phyloP scores from a whole-genome alignment of 2,888 invertebrate species.

The Apoda limacodes region DNA sequence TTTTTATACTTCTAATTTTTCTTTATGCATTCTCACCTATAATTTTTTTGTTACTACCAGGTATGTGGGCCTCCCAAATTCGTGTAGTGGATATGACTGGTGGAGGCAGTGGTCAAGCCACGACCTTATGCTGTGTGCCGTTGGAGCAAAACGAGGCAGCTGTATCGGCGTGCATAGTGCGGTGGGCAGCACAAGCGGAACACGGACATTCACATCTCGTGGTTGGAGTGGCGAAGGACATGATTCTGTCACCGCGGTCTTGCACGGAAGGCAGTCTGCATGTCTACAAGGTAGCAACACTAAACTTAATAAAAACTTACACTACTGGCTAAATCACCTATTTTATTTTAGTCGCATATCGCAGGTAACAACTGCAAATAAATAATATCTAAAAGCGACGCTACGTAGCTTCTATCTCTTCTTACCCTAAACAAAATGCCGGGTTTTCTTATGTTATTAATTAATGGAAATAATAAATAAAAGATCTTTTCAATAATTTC shows the following conservation, averaged over 20 bases:
- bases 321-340: too few species aligned
- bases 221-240: constrained; percentile 92
- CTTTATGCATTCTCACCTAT: too few species aligned
- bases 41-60: constrained; percentile 34
- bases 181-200: constrained; percentile 74
- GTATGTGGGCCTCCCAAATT: constrained; percentile 96
- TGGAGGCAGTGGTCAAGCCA: constrained; percentile 66
- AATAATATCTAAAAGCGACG: too few species aligned
- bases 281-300: constrained; percentile 86
- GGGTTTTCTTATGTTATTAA: too few species aligned
- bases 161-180: constrained; percentile 85
- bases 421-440: too few species aligned
- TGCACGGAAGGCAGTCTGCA: constrained; percentile 87
- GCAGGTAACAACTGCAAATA: too few species aligned
- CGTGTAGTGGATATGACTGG: constrained; percentile 87
- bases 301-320: too few species aligned
- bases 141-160: constrained; percentile 98
- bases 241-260: constrained; percentile 88
- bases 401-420: too few species aligned
- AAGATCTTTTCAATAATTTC: too few species aligned
- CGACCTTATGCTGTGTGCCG: constrained; percentile 80
- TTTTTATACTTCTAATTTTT: too few species aligned
- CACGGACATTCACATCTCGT: constrained; percentile 69
- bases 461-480: too few species aligned
- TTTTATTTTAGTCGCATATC: too few species aligned